Conservation (phyloP, 2,888 invertebrate species). For the Seira ritae region DNA sequence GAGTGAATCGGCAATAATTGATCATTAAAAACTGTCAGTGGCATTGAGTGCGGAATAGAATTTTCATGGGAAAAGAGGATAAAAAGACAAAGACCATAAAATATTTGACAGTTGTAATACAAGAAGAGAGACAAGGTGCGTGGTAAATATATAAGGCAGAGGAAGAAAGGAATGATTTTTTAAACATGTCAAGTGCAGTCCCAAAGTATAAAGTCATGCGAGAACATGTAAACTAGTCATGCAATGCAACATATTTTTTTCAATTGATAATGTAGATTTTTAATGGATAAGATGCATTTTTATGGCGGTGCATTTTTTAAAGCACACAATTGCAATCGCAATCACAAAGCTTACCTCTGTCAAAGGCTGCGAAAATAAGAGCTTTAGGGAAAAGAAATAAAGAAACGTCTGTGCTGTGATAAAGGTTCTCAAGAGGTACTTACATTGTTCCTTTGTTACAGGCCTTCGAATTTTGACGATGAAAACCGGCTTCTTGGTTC, state of each 20-base stretch:
- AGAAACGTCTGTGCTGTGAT: background rate
- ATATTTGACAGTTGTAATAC: background rate
- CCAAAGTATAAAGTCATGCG: constrained; percentile 3
- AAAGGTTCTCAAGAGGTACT: constrained; percentile 28
- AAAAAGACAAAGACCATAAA: background rate
- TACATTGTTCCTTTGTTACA: constrained; percentile 55
- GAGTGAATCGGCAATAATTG: background rate
- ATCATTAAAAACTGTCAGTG: background rate
- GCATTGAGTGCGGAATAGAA: background rate
- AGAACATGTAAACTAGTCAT: background rate
- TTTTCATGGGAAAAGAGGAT: background rate
- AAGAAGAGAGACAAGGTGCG: background rate
- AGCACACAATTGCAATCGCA: background rate
- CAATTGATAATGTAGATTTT: constrained; percentile 1
- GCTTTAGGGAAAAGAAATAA: background rate
- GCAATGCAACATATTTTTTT: background rate
- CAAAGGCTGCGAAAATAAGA: constrained; percentile 12
- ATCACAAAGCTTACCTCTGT: constrained; percentile 31
- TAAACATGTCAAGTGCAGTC: constrained; percentile 6
- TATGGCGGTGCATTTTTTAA: background rate
- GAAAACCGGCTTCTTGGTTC: constrained; percentile 67
- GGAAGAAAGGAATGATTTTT: background rate
- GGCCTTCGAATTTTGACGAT: constrained; percentile 69
- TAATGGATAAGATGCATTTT: background rate
- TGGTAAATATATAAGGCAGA: too few species aligned